Evolutionary conservation across 2,888 invertebrate genomes (phyloP).

Genomic region (Acanthococcus lagerstroemiae): DNA sequence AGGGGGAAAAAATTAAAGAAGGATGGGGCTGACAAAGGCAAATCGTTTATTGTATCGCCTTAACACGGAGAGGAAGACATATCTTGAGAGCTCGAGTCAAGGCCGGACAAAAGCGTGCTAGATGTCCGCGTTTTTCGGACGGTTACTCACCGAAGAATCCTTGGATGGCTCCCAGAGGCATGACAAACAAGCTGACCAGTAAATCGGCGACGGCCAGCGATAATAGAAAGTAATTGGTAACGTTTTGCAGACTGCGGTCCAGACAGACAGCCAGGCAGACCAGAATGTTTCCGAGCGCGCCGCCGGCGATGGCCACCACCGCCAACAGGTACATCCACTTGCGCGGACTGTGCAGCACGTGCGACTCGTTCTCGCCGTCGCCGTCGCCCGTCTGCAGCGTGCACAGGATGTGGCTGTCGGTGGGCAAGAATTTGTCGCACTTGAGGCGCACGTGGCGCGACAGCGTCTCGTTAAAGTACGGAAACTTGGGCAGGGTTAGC

Average conservation of each 20-base stretch:
- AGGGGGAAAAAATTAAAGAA: no score
- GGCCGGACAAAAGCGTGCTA: background rate
- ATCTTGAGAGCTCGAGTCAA: no score
- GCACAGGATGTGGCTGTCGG: background rate
- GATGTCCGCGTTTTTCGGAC: background rate
- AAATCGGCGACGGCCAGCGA: conserved; percentile 89
- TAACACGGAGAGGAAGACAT: no score
- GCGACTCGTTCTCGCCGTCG: no score
- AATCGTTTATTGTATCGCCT: no score
- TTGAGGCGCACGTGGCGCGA: conserved; percentile 7
- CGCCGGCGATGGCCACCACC: conserved; percentile 74
- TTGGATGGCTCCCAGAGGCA: conserved; percentile 89
- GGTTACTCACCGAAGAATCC: conserved; percentile 78
- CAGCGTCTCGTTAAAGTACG: conserved; percentile 13
- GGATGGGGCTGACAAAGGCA: no score
- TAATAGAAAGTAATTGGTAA: conserved; percentile 89
- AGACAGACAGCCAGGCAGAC: conserved; percentile 87
- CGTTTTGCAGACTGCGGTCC: conserved; percentile 83
- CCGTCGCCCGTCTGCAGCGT: conserved; percentile 14
- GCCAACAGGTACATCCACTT: conserved; percentile 80
- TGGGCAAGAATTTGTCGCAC: background rate
- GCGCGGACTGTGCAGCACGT: conserved; percentile 42
- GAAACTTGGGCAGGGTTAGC: conserved; percentile 24
- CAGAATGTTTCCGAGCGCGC: conserved; percentile 80
- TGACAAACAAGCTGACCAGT: conserved; percentile 84